These are phyloP conservation scores for Drosophila ohnishii DNA, from an alignment of 1,140 invertebrate genomes.

Conservation along the genomic window DNA sequence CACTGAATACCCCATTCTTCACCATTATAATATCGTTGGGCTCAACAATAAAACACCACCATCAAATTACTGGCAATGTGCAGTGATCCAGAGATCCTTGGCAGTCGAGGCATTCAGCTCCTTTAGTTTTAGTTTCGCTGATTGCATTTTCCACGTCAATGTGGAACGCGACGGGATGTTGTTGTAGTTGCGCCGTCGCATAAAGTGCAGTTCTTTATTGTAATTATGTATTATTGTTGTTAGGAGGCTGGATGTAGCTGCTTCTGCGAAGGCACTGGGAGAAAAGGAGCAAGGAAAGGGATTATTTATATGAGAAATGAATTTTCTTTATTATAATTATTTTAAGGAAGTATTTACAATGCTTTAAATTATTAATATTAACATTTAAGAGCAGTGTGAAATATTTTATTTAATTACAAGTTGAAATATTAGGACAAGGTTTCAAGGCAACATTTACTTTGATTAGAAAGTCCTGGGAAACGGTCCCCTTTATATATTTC, in stretches of 20 bases:
- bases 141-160: conserved; percentile 57
- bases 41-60: conserved; percentile 32
- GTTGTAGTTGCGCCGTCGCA: conserved; percentile 46
- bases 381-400: not conserved
- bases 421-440: not conserved
- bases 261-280: not conserved
- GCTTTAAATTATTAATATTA: too few relatives aligned
- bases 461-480: too few relatives aligned
- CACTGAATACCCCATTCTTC: conserved; percentile 14
- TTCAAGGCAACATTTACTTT: too few relatives aligned
- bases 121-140: conserved; percentile 53
- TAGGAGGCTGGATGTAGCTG: conserved; percentile 15
- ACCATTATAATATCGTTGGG: conserved; percentile 2
- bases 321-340: too few relatives aligned
- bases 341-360: not conserved
- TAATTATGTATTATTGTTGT: conserved; percentile 66
- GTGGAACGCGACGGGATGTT: conserved; percentile 16
- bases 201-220: conserved; percentile 66
- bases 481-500: not conserved
- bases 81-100: conserved; percentile 32
- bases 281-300: not conserved
- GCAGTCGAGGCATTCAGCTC: conserved; percentile 20
- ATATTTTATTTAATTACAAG: not conserved
- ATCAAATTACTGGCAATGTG: conserved; percentile 42
- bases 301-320: not conserved